Evolutionary conservation across 2,888 invertebrate genomes (phyloP).

Genomic region (Stegana nigrithorax): DNA sequence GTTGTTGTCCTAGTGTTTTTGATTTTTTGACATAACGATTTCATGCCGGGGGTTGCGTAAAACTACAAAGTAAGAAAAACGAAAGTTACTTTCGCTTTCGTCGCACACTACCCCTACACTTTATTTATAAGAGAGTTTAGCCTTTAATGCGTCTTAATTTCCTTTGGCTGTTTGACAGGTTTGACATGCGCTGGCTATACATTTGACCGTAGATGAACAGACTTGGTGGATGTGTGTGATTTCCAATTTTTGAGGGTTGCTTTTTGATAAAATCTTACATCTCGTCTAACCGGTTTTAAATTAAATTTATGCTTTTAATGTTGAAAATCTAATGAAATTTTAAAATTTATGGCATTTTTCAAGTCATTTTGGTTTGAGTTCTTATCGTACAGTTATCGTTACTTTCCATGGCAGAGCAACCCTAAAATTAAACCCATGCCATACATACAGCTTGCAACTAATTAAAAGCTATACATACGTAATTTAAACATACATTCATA

Average conservation of each 20-base stretch:
- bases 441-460: neutral
- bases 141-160: too few relatives aligned
- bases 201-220: too few relatives aligned
- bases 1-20: conserved; percentile 37
- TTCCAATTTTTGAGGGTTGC: neutral
- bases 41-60: too few relatives aligned
- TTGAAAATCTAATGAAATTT: conserved; percentile 5
- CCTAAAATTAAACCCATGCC: neutral
- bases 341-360: conserved; percentile 4
- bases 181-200: too few relatives aligned
- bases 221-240: neutral
- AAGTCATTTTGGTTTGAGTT: too few relatives aligned
- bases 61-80: conserved; percentile 25
- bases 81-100: conserved; percentile 5
- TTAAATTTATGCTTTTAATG: conserved; percentile 13
- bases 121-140: too few relatives aligned
- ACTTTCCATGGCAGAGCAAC: neutral
- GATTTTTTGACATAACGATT: conserved; percentile 56
- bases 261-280: neutral
- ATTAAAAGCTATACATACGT: too few relatives aligned
- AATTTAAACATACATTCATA: too few relatives aligned
- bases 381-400: too few relatives aligned
- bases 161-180: neutral
- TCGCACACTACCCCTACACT: too few relatives aligned
- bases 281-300: neutral